Evolutionary conservation across 2,113 vertebrate genomes (phyloP), one percentile per base, ranked within the genome.

Genomic region (Centrocercus urophasianus): DNA sequence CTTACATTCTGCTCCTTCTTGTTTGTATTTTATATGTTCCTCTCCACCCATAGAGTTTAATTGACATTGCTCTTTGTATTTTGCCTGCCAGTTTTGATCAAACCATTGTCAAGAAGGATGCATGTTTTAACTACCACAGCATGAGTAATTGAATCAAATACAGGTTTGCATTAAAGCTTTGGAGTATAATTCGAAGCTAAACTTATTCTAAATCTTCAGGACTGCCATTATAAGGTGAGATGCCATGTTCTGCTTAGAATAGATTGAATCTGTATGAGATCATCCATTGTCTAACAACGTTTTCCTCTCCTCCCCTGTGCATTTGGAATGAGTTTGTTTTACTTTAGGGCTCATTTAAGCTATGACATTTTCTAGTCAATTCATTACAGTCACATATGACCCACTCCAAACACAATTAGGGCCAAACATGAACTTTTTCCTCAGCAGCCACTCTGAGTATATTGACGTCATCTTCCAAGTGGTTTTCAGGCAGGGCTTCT

Each of bases 81-180:
- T 93, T 90, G 69, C 78, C 81, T 97, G 91, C 81, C 89, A 92
- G 83, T 88, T 96, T 92, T 93, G 88, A 96, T 96, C 89, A 94
- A 96, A 63, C 38, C 25, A 21, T 10, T 90, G 28, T 75, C 92
- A 96, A 95, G 85, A 83, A 76, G 63, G 69, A 93, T 89, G 80
- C 34, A 75, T 79, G 71, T 93, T 94, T 96, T 77, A 95, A 84
- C 83, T 90, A 88, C 48, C 86, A 82, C 81, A 93, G 83, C 88
- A 82, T 90, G 91, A 94, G 34, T 88, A 88, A 95, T 94, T 57
- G 30, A 93, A 89, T 93, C 89, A 96, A 96, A 93, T 83, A 86
- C 56, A 95, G 78, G 92, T 94, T 93, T 95, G 32, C 11, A 56
- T 90, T 73, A 94, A 93, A 90, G 50, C 45, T 95, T 89, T 86